Percentiles rank a stretch among this genome's conserved stretches.
These are phyloP conservation scores for Galbula dea DNA, from an alignment of 2,113 vertebrate genomes.

Conservation along the genomic window DNA sequence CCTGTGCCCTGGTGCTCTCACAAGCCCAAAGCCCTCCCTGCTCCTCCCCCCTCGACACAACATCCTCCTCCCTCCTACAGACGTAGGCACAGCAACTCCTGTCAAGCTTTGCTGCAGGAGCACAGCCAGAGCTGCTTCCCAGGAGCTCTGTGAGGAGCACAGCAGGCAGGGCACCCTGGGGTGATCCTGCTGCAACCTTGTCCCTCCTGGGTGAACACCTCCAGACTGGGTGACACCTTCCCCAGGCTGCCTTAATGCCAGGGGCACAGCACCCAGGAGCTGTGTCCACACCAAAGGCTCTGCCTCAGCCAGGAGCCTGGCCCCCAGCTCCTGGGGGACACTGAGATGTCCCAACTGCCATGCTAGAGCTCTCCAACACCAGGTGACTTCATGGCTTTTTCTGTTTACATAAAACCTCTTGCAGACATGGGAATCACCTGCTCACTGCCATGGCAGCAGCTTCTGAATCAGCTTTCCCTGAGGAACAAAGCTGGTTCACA, in stretches of 20 bases:
- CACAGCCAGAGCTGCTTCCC: neutral
- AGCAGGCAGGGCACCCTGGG: neutral
- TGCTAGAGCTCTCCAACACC: neutral
- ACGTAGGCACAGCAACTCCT: neutral
- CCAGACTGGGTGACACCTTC: neutral
- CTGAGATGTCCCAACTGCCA: neutral
- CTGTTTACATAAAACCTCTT: neutral
- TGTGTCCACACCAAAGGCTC: accelerated
- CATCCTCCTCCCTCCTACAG: neutral
- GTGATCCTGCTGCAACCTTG: neutral
- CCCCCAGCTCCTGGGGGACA: accelerated
- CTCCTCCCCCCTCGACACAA: neutral
- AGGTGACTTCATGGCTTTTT: accelerated
- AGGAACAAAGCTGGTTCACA: neutral
- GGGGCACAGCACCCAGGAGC: neutral
- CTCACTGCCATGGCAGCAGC: neutral
- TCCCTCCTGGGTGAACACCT: neutral
- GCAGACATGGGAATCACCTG: neutral
- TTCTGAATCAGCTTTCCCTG: neutral
- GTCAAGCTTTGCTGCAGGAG: neutral
- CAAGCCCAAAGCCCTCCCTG: neutral
- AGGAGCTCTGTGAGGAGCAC: neutral
- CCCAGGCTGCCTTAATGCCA: neutral
- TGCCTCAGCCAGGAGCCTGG: neutral
- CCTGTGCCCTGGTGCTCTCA: neutral